A percentile compares a stretch with the other conserved stretches of the same genome.
Evolutionary conservation across 2,888 invertebrate species (phyloP).

Genomic region (Sericinus montela): DNA sequence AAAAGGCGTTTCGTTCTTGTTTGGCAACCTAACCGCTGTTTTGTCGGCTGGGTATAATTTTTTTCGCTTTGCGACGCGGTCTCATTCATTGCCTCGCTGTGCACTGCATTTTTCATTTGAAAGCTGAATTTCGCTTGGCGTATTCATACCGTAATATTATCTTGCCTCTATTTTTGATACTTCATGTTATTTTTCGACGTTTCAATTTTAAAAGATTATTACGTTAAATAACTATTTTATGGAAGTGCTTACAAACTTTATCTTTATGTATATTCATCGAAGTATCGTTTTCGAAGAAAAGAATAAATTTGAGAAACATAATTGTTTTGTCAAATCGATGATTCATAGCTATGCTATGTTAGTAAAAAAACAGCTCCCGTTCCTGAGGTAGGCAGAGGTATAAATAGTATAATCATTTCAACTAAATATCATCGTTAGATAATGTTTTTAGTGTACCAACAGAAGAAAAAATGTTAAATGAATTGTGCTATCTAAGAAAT

Average conservation of each 20-base stretch:
- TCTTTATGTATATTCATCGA: neutral
- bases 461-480: no score
- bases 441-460: no score
- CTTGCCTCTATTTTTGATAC: constrained; percentile 29
- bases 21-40: constrained; percentile 53
- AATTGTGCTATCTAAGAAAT: no score
- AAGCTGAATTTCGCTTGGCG: constrained; percentile 35
- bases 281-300: no score
- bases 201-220: neutral
- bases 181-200: constrained; percentile 2
- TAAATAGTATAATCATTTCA: no score
- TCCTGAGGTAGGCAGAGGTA: no score
- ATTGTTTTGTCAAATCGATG: no score
- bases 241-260: neutral
- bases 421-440: no score
- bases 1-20: constrained; percentile 48
- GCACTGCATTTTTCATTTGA: constrained; percentile 69
- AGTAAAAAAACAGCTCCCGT: no score
- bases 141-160: constrained; percentile 39
- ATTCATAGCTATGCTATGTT: no score
- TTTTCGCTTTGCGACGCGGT: constrained; percentile 44
- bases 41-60: constrained; percentile 36
- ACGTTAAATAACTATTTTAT: neutral
- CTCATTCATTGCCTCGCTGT: constrained; percentile 52
- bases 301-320: no score